Base-by-base conservation (phyloP, 2,888 invertebrate genomes). In the Physocephala rufipes region DNA sequence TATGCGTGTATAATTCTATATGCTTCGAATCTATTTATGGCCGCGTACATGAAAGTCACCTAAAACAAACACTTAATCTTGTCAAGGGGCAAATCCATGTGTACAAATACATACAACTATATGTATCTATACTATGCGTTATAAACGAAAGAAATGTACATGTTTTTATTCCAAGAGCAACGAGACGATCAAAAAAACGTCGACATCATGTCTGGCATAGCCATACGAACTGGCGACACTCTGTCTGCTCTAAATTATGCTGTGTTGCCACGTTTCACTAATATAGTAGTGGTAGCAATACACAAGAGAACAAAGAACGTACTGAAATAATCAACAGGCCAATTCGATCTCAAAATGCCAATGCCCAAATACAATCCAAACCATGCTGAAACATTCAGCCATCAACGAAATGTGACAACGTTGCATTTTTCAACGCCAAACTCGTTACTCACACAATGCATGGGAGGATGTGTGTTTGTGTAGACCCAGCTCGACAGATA, bases 161-260 rank as follows among this genome's bases (percentile, higher is more conserved):
- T 36, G 9, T 9, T 36, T 36, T 36, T 36, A 7, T 36, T 16
- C 36, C 62, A 72, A 73, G 72, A 74, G 73, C n/a, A n/a, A n/a
- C 68, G 76, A 76, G 63, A 76, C 74, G 70, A 72, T 73, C 78
- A 76, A 47, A 36, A n/a, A 36, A 63, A 47, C 80, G 82, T 80
- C 91, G 92, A 91, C 92, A 91, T 90, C 89, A 88, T 91, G 92
- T 92, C 92, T 91, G 91, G 91, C 83, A 80, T 81, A 82, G 89
- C 89, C 90, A 89, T 89, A 91, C 88, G 89, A 91, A 90, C 91
- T 90, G 94, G 94, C 94, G 94, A 94, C 94, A 94, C 93, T 93
- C 92, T 94, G 94, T 94, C 94, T 94, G 93, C 93, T 91, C 78
- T 89, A 91, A 91, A 91, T 90, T 90, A 83, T 92, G 92, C 89